Evolutionary conservation across 2,888 invertebrate genomes (phyloP), one percentile per base, ranked within the genome.

Genomic region (Podotricha telesiphe): DNA sequence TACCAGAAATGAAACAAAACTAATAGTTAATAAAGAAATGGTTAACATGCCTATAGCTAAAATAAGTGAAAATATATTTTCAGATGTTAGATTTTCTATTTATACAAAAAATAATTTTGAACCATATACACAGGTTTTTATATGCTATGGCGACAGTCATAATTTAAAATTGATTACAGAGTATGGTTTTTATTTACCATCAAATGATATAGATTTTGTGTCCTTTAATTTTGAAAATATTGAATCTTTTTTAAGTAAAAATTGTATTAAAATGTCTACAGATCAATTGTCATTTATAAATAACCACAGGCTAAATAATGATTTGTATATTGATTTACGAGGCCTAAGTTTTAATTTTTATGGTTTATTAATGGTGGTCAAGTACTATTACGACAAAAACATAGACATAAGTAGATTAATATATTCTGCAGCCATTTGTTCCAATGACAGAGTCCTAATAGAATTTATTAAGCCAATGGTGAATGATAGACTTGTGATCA

Each of bases 101-200:
- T 91, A 85, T 73, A 92, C 93, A 37, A 91, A 92, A 77, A 91
- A 89, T 81, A 75, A 85, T 80, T 95, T 95, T 81, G 86, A 93
- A 64, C 94, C 94, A 67, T 94, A 95, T 82, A 91, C 95, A 47
- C 96, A 98, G 92, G 95, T 98, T 66, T 98, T 97, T 83, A 98
- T 98, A 77, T 97, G 96, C 77, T 98, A 98, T 82, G 98, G 98
- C 0, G 93, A 95, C 48, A 96, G 98, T 82, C 94, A 96, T 77
- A 98, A 97, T 88, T 85, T 94, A 0, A 96, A 96, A 83, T 89
- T 98, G n/a, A 94, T 97, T 42, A 91, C 95, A 0, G 97, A 98
- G 79, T 98, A 98, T 91, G 98, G 98, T 0, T 98, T 98, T 85
- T 95, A 95, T 77, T 85, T 96, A 71, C 94, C 95, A 0, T 80